Conservation (phyloP, 2,888 invertebrate species). For the Buathra laborator region DNA sequence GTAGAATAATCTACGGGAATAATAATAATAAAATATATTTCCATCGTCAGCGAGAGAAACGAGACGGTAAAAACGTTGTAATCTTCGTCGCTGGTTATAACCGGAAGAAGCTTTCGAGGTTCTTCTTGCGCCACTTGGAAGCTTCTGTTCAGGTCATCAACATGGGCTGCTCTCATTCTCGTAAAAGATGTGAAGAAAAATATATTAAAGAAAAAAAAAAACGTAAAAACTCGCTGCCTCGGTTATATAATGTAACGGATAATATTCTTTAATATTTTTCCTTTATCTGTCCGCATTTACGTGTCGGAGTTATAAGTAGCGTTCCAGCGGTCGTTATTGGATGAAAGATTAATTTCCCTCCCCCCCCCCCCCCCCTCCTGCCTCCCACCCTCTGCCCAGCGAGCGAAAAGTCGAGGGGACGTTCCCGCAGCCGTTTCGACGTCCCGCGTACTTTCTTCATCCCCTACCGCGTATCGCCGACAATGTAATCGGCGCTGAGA, state of each 20-base stretch:
- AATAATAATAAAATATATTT: slow-evolving; percentile 36
- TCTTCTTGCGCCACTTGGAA: background rate
- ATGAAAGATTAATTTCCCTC: slow-evolving; percentile 39
- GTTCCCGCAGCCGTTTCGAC: background rate
- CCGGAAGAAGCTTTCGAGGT: background rate
- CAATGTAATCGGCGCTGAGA: slow-evolving; percentile 43
- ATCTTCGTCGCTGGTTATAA: slow-evolving; percentile 24
- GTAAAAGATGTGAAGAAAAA: slow-evolving; percentile 24
- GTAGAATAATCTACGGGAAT: slow-evolving; percentile 24
- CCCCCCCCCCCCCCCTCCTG: background rate
- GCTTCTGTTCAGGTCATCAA: slow-evolving; percentile 32
- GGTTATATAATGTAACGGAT: slow-evolving; percentile 1
- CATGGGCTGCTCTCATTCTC: background rate
- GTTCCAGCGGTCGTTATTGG: slow-evolving; percentile 44
- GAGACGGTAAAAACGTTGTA: slow-evolving; percentile 43
- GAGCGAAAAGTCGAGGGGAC: slow-evolving; percentile 10
- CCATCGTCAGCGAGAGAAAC: slow-evolving; percentile 11
- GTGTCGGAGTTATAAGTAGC: slow-evolving; percentile 23
- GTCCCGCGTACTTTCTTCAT: background rate
- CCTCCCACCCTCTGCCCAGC: background rate
- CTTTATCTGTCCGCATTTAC: slow-evolving; percentile 29
- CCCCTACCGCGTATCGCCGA: background rate
- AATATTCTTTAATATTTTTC: slow-evolving; percentile 49
- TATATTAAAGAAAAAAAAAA: slow-evolving; percentile 24
- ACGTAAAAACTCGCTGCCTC: background rate